phyloP scores from a whole-genome alignment of 2,888 invertebrate genomes.

The Drosophila heteroneura region DNA sequence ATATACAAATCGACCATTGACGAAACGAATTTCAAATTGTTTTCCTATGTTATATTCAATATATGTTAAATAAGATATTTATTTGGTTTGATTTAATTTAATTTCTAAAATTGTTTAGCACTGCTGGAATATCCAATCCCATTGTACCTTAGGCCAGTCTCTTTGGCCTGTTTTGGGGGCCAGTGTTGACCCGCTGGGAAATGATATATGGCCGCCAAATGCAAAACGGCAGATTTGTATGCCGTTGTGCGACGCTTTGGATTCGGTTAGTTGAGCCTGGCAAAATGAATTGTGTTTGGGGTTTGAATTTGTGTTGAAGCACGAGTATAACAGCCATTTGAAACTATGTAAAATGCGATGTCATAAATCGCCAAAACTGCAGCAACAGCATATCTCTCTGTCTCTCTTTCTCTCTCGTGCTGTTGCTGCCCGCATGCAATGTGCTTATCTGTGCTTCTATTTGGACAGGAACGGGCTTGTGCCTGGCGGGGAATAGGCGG shows the following conservation, averaged over 20 bases:
- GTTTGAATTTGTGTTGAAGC: constrained; percentile 57
- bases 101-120: background rate
- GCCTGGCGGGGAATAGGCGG: background rate
- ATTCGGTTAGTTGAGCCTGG: constrained; percentile 35
- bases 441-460: constrained; percentile 41
- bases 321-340: constrained; percentile 68
- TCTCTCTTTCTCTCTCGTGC: constrained; percentile 10
- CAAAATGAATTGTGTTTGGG: constrained; percentile 62
- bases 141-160: constrained; percentile 26
- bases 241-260: constrained; percentile 52
- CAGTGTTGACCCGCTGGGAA: constrained; percentile 36
- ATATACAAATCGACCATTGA: background rate
- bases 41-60: background rate
- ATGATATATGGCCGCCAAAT: constrained; percentile 75
- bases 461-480: constrained; percentile 29
- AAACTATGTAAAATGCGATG: constrained; percentile 76
- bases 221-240: constrained; percentile 74
- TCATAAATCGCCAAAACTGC: constrained; percentile 62
- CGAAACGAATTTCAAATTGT: background rate
- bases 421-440: background rate
- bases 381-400: constrained; percentile 30
- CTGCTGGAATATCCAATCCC: constrained; percentile 10
- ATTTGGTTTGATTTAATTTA: background rate
- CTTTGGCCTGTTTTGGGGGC: constrained; percentile 4
- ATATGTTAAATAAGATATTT: background rate